Base-by-base conservation (phyloP, 2,113 vertebrate species). In the Diphyllodes magnificus region DNA sequence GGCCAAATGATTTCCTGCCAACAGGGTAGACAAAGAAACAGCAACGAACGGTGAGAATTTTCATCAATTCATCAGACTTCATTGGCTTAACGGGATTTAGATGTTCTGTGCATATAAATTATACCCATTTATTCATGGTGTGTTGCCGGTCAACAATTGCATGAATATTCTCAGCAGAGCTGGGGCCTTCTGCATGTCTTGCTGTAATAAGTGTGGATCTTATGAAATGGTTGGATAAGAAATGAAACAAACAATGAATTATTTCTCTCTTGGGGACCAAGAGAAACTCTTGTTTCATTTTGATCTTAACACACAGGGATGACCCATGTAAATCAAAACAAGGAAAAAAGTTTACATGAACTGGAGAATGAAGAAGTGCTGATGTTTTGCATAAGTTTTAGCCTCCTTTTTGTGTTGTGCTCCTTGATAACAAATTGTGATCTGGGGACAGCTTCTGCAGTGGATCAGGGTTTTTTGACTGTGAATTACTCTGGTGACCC, bases 1-100 rank as follows among this genome's bases (percentile, higher is more conserved):
- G 53, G 90, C 79, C 90, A 92, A 88, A 83, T 60, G 9, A 81
- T 71, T 95, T 94, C 65, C 57, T 88, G 82, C 53, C 64, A 81
- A 33, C 13, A 78, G 25, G 27, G 24, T 4, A 86, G 64, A 68
- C 22, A 84, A 86, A 88, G 30, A 85, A 86, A 75, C 24, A 47
- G 56, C 57, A 91, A 65, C 5, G 22, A 88, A 64, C 1, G 3
- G 19, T 56, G 23, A 92, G 49, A 86, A 42, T 90, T 90, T 91
- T 70, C 9, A 11, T 54, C 64, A 77, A 78, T 68, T 49, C 49
- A 49, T 49, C 24, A 86, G 68, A 80, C 37, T 92, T 37, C 3
- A 2, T 78, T 2, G 2, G 33, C 22, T 88, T 83, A 80, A 72
- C 20, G 45, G 13, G 51, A 86, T 83, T 90, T 86, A 84, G 28